phyloP scores from a whole-genome alignment of 1,140 invertebrate genomes.

The Hyposmocoma kahamanoa region DNA sequence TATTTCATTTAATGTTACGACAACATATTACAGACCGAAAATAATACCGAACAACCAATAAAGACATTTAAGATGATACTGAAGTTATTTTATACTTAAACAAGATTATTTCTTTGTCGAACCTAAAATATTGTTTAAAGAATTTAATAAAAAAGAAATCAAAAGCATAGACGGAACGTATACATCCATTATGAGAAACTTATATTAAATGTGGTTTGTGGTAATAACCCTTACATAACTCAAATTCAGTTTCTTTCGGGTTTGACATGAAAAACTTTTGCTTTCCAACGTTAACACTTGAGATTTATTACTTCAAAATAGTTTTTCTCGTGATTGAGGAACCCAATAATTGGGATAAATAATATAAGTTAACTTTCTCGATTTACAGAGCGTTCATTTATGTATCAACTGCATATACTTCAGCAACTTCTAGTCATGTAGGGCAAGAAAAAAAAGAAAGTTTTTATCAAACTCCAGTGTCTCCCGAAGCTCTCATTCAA shows the following conservation, averaged over 20 bases:
- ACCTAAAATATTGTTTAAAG: neutral
- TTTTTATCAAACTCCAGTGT: constrained; percentile 13
- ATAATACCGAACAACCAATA: neutral
- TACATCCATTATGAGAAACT: too few relatives aligned
- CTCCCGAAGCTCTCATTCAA: constrained; percentile 8
- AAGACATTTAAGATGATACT: neutral
- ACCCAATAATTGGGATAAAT: too few relatives aligned
- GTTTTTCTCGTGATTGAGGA: too few relatives aligned
- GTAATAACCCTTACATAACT: too few relatives aligned
- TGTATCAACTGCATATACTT: constrained; percentile 19
- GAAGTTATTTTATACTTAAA: neutral
- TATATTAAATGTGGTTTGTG: too few relatives aligned
- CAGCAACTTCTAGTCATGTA: constrained; percentile 10
- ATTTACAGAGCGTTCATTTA: constrained; percentile 13
- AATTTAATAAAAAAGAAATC: neutral
- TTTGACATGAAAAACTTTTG: too few relatives aligned
- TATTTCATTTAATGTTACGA: neutral
- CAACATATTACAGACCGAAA: neutral
- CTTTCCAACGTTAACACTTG: too few relatives aligned
- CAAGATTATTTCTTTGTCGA: neutral
- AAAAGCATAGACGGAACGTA: too few relatives aligned
- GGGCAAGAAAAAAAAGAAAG: constrained; percentile 3
- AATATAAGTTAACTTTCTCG: neutral
- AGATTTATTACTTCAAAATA: too few relatives aligned
- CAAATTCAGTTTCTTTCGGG: too few relatives aligned